Base-by-base conservation (phyloP, 2,888 invertebrate genomes). In the Isoperla grammatica region DNA sequence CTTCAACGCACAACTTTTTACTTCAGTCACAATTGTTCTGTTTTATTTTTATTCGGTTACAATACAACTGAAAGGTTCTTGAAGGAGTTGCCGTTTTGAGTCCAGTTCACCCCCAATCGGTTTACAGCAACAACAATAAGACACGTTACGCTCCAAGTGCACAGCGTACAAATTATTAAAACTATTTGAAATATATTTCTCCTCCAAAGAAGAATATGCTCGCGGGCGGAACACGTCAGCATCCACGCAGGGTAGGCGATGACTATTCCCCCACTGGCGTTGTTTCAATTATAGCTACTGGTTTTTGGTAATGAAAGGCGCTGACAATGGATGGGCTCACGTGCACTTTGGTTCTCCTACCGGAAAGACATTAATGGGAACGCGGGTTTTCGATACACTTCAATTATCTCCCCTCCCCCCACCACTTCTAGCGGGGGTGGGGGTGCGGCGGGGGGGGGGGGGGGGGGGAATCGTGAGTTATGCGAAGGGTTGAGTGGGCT, bases 351-450 rank as follows among this genome's bases (percentile, higher is more conserved):
- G 35, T 43, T 46, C 37, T 5, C 54, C 20, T 53, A 59, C 59
- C 59, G 59, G 59, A 54, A 59, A 59, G 45, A 55, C 59, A 59
- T 59, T 59, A 59, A 59, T 59, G 54, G 59, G 54, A 55, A 59
- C 53, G 35, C 43, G 59, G 42, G 55, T 59, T 59, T 54, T 59
- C 59, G 59, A 59, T 59, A 59, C 59, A 59, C 59, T 59, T 59
- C 55, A 59, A 59, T 59, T 59, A 59, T 50, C 59, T 45, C 55
- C 59, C 39, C 13, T 8, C 17, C 11, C 35, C 1, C 4, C 35
- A 20, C 15, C n/a, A n/a, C 29, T 13, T 17, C 20, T 17, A 12
- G 20, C 17, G 46, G 46, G n/a, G 29, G 8, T 6, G 29, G 29
- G 29, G 29, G 4, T 4, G 29, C 5, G 29, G 29, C 5, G 8